These are phyloP conservation scores for Dermolepida albohirtum DNA, from an alignment of 2,888 invertebrate species.

Conservation along the genomic window DNA sequence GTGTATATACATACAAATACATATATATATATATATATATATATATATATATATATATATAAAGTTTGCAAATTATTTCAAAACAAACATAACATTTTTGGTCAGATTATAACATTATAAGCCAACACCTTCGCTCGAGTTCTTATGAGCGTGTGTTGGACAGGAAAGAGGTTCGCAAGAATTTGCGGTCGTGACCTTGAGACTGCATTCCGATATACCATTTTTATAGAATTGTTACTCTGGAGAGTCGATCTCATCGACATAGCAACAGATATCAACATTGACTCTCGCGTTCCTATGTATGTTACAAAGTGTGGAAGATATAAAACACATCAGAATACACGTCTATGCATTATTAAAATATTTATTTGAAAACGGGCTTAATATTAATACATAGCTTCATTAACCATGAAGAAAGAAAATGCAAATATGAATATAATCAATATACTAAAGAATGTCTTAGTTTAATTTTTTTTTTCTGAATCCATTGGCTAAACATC, in stretches of 20 bases:
- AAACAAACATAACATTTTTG: neutral
- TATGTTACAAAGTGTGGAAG: no score
- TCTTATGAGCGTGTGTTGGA: neutral
- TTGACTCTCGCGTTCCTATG: no score
- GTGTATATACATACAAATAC: no score
- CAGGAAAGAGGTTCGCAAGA: slow-evolving; percentile 31
- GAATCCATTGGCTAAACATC: no score
- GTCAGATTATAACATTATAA: neutral
- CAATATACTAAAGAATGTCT: no score
- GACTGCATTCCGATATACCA: slow-evolving; percentile 45
- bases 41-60: no score
- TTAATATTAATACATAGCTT: neutral
- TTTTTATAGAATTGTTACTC: slow-evolving; percentile 45
- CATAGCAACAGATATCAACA: slow-evolving; percentile 41
- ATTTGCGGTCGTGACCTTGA: slow-evolving; percentile 48
- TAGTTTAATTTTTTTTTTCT: no score
- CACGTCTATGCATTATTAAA: neutral
- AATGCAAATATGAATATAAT: no score
- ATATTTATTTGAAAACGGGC: no score
- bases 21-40: no score
- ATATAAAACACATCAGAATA: neutral
- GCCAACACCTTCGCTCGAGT: neutral
- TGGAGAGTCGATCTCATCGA: slow-evolving; percentile 29
- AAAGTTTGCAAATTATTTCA: no score
- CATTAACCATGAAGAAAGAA: no score